Evolutionary conservation across 2,888 invertebrate genomes (phyloP), one percentile per base, ranked within the genome.

Genomic region (Gibbula magus): DNA sequence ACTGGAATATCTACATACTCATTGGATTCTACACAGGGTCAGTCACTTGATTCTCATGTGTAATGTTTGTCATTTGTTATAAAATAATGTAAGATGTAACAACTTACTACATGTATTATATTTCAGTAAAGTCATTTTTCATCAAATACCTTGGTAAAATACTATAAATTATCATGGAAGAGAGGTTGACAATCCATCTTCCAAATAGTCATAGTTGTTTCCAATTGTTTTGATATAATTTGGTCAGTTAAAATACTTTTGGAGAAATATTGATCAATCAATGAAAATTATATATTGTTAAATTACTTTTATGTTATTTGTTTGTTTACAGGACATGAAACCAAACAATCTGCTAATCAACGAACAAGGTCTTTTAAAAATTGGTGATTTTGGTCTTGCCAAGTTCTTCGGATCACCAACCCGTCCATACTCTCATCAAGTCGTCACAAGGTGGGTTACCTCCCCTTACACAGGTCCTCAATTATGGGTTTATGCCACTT

Each of bases 361-460:
- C 93, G 95, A 96, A 35, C 95, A 96, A 87, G 99, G 99, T 5
- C 95, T 98, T 29, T 93, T 99, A 7, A 99, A 99, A 94, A 96
- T 99, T 89, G 99, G 98, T 84, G 99, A 99, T 95, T 99, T 99
- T 94, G 99, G 99, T 92, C 94, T 99, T 84, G 99, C 99, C 0
- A 98, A 99, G 92, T 96, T 97, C 90, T 99, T 96, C 94, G 99
- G 99, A 0, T 99, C 99, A 0, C 99, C 99, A 2, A 97, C 96
- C 90, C 95, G 99, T 90, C 95, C 97, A 32, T 98, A 99, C 92
- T 99, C 99, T 2, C 98, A 99, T 95, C 99, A 99, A 94, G 99
- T 99, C 70, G 98, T 99, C 0, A 99, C 99, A 0, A 95, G 97
- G 94, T 96, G 80, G 29, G 81, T 82, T 10, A 51, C 16, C 18